Evolutionary conservation across 2,113 vertebrate genomes (phyloP).

Genomic region (Corythornis madagascariensis): DNA sequence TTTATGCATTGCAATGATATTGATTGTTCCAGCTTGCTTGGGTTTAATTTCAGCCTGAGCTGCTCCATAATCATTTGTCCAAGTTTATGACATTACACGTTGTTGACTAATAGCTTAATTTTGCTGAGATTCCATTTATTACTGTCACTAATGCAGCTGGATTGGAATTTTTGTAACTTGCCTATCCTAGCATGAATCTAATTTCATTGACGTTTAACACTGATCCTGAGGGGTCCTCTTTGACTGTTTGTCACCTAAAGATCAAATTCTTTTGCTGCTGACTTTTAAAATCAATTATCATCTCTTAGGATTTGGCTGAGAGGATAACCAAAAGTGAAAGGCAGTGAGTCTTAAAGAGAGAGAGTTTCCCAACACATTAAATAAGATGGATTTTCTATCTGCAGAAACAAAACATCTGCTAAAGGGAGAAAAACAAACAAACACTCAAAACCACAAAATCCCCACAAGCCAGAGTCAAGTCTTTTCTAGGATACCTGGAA

Average conservation of each 20-base stretch:
- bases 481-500: neutral
- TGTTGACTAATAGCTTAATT: constrained; percentile 50
- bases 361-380: neutral
- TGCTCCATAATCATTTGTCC: constrained; percentile 3
- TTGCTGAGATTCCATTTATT: constrained; percentile 60
- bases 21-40: constrained; percentile 12
- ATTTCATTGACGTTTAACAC: constrained; percentile 48
- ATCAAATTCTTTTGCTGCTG: constrained; percentile 44
- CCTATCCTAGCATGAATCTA: constrained; percentile 23
- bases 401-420: constrained; percentile 21
- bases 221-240: constrained; percentile 29
- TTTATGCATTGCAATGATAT: neutral
- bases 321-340: constrained; percentile 53
- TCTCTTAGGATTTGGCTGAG: constrained; percentile 35
- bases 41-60: constrained; percentile 30
- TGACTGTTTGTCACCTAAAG: constrained; percentile 40
- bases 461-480: neutral
- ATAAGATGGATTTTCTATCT: constrained; percentile 8
- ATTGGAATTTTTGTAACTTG: constrained; percentile 50
- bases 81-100: constrained; percentile 19
- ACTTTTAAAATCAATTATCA: constrained; percentile 65
- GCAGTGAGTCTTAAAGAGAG: neutral
- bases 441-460: neutral
- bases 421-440: neutral
- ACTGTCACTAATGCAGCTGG: constrained; percentile 18